Evolutionary conservation across 2,113 vertebrate species (phyloP).

Genomic region (Halcyon malimbica): DNA sequence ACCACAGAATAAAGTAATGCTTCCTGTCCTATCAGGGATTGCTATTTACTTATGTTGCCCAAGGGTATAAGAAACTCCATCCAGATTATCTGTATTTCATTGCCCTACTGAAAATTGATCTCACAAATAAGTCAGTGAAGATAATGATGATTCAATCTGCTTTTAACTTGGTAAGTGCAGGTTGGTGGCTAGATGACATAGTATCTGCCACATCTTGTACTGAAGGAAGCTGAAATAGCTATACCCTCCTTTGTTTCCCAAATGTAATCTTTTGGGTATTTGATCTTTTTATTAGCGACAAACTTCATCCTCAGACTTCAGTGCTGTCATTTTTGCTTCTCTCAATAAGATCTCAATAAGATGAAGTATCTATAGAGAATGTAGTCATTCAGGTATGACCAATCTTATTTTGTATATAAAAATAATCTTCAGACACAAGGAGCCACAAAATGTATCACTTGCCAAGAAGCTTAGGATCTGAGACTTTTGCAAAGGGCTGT

Average conservation of each 20-base stretch:
- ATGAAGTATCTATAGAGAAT: not conserved
- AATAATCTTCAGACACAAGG: not conserved
- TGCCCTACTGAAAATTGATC: not conserved
- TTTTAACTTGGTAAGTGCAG: not conserved
- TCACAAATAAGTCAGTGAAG: not conserved
- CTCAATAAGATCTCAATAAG: not conserved
- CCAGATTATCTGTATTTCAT: not conserved
- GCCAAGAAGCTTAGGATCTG: not conserved
- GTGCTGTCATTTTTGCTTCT: not conserved
- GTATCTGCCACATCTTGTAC: not conserved
- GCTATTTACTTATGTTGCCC: not conserved
- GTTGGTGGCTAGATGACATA: not conserved
- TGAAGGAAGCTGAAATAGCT: not conserved
- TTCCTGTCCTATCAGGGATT: not conserved
- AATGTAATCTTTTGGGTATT: not conserved
- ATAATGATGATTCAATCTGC: not conserved
- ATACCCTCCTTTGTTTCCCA: not conserved
- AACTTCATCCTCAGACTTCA: not conserved
- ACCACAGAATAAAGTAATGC: not conserved
- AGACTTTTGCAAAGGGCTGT: not conserved
- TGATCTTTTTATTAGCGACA: not conserved
- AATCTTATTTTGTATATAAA: not conserved
- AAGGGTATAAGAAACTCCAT: not conserved
- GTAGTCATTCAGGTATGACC: not conserved
- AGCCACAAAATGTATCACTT: not conserved